Evolutionary conservation across 1,140 invertebrate genomes (phyloP).

Genomic region (Leptopilina clavipes): DNA sequence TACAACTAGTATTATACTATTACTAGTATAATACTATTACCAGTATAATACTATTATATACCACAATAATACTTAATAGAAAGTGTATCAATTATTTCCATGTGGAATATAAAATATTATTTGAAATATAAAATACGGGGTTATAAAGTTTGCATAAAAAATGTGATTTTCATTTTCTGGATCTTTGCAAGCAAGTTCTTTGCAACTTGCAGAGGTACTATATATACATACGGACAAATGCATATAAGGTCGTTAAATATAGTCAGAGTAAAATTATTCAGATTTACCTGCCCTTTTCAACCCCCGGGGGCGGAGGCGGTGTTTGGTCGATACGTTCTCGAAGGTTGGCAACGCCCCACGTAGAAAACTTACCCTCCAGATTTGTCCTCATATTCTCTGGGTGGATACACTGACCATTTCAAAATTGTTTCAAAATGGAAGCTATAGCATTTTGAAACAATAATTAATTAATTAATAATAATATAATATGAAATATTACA

Average conservation of each 20-base stretch:
- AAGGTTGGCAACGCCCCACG: conserved; percentile 61
- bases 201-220: neutral
- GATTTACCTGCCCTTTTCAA: conserved; percentile 19
- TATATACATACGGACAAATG: neutral
- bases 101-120: too few species aligned
- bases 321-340: conserved; percentile 64
- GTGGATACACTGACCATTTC: neutral
- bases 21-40: too few species aligned
- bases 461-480: too few species aligned
- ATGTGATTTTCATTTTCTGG: neutral
- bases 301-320: conserved; percentile 37
- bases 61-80: too few species aligned
- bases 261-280: conserved; percentile 29
- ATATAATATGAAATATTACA: too few species aligned
- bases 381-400: conserved; percentile 39
- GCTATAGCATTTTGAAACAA: too few species aligned
- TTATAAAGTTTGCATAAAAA: too few species aligned
- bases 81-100: too few species aligned
- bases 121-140: too few species aligned
- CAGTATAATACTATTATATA: too few species aligned
- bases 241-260: conserved; percentile 14
- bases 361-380: conserved; percentile 50
- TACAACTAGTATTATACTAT: too few species aligned
- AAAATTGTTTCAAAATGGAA: conserved; percentile 28
- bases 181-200: neutral